Evolutionary conservation across 2,113 vertebrate genomes (phyloP), one percentile per base, ranked within the genome.

Genomic region (Grallaria varia): DNA sequence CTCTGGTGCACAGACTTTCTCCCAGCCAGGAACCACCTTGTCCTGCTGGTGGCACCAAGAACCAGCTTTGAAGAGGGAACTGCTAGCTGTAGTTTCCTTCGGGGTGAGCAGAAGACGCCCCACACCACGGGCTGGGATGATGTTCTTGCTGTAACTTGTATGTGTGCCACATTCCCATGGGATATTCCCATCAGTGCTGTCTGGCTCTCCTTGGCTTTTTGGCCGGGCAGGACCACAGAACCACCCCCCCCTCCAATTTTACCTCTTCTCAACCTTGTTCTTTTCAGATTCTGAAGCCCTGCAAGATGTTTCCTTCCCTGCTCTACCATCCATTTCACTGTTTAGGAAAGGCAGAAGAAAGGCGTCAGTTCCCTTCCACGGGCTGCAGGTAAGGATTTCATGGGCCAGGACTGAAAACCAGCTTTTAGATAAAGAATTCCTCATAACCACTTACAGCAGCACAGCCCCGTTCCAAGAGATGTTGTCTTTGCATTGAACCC

Each of bases 91-190:
- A 2, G 8, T 6, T 66, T 55, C 75, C 49, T 52, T 2, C 15
- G 76, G 76, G 67, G 35, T 19, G 58, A 76, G 71, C 24, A 69
- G 39, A 4, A 89, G 75, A 10, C 1, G 21, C 28, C 35, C 42
- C 33, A 12, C n/a, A 6, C 11, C 28, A 10, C 0, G 0, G 30
- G 53, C 64, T 53, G 87, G 84, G 67, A 30, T n/a, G 76, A 17
- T 16, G 67, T 11, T 63, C 76, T 49, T 60, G 63, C 49, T 63
- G 58, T 1, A 40, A 11, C 23, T 59, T 5, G 3, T 2, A 8
- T 0, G 0, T 3, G 35, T 23, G 55, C 58, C 4, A 47, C 12
- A 23, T 35, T 85, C 75, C 23, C 8, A 0, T 3, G 47, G 77
- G 42, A 58, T 39, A 5, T 45, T 47, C 21, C 75, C 5, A 1